A percentile compares a stretch with the other conserved stretches of the same genome.
phyloP scores from a whole-genome alignment of 2,888 invertebrate species.

The Machimus rusticus region DNA sequence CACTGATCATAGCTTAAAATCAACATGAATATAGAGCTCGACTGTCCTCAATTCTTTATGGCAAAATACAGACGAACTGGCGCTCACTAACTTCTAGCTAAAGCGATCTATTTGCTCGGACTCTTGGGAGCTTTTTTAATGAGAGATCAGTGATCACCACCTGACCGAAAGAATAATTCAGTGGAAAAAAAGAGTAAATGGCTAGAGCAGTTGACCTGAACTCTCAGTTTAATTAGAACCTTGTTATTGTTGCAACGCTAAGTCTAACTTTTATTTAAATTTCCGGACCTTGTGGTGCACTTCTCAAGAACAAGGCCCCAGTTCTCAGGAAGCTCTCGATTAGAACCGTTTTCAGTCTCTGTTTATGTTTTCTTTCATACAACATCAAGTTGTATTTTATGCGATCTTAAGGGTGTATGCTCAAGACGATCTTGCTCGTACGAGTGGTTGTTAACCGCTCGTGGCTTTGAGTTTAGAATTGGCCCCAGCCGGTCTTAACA shows the following conservation, averaged over 20 bases:
- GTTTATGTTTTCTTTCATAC: not conserved
- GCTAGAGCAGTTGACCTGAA: not conserved
- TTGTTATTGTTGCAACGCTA: not conserved
- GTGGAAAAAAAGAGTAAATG: not conserved
- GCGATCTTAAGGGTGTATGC: not conserved
- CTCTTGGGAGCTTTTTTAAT: not conserved
- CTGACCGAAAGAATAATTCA: not conserved
- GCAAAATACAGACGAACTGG: not conserved
- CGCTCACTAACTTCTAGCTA: not conserved
- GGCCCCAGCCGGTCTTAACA: constrained; percentile 9
- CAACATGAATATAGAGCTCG: not conserved
- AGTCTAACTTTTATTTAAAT: not conserved
- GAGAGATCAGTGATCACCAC: not conserved
- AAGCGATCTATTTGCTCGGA: not conserved
- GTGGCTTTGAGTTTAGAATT: not conserved
- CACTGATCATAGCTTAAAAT: not conserved
- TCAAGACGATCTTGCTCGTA: not conserved
- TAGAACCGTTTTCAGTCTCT: not conserved
- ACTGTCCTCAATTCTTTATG: not conserved
- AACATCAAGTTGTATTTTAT: not conserved
- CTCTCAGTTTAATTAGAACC: not conserved
- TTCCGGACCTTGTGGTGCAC: not conserved
- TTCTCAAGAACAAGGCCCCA: not conserved
- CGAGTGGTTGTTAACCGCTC: not conserved
- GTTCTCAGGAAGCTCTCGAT: not conserved